phyloP scores from a whole-genome alignment of 1,140 invertebrate species.

The Drosophila seguyi region DNA sequence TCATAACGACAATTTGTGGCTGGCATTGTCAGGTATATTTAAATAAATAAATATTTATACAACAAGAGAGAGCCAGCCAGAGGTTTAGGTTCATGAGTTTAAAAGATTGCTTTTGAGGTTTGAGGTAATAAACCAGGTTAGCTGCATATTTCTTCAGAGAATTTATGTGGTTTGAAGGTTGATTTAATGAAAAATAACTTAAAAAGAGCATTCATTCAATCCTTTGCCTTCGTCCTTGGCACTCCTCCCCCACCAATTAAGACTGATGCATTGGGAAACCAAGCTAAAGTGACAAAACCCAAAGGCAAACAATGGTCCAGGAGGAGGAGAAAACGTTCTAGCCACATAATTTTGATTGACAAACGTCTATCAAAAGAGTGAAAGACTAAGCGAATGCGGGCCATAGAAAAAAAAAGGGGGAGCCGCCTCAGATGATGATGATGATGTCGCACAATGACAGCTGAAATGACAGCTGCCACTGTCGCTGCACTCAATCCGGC shows the following conservation, averaged over 20 bases:
- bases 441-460: constrained; percentile 62
- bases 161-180: not conserved
- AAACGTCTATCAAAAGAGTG: constrained; percentile 67
- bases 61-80: not conserved
- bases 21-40: constrained; percentile 51
- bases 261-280: constrained; percentile 46
- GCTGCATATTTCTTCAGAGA: no score
- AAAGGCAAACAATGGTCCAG: constrained; percentile 61
- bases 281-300: constrained; percentile 53
- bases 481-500: constrained; percentile 43
- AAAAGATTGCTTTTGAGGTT: not conserved
- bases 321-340: constrained; percentile 11
- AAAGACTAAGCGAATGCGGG: constrained; percentile 30
- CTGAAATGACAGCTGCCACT: constrained; percentile 61
- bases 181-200: not conserved
- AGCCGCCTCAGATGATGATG: constrained; percentile 34
- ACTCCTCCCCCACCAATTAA: constrained; percentile 33
- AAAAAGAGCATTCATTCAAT: not conserved
- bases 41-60: constrained; percentile 33
- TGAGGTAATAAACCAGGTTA: not conserved
- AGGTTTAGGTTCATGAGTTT: not conserved
- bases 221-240: not conserved
- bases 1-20: constrained; percentile 38
- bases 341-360: constrained; percentile 72
- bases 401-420: not conserved